These are phyloP conservation scores for Amphimedon queenslandica DNA, from an alignment of 37 sponge, comb jelly and placozoan species.

Conservation along the genomic window DNA sequence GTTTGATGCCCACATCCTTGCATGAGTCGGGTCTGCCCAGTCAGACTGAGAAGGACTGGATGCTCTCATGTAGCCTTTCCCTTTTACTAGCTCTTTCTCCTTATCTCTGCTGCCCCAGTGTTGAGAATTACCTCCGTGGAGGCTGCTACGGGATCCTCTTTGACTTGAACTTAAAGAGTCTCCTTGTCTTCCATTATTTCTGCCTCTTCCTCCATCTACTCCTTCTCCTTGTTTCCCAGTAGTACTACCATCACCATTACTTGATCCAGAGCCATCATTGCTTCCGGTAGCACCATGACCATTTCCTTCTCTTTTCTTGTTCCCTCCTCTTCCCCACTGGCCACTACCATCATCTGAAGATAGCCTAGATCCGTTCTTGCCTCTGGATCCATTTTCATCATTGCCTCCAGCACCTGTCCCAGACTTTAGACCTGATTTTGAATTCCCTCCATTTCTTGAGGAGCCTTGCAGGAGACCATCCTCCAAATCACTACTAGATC, in stretches of 20 bases:
- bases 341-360: background rate
- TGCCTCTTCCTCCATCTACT: background rate
- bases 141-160: background rate
- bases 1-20: constrained; percentile 39
- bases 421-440: background rate
- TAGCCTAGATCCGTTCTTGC: background rate
- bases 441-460: background rate
- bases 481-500: background rate
- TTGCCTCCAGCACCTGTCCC: constrained; percentile 2
- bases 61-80: constrained; percentile 52
- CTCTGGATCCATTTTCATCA: background rate
- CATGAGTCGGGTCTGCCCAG: constrained; percentile 73
- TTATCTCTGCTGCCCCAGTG: background rate
- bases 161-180: background rate
- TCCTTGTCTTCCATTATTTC: background rate
- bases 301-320: background rate
- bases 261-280: too few relatives aligned
- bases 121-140: background rate
- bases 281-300: background rate
- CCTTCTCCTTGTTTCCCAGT: too few relatives aligned
- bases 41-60: constrained; percentile 52
- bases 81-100: background rate
- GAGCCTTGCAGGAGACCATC: background rate
- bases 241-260: too few relatives aligned
- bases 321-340: too few relatives aligned